These are phyloP conservation scores for Trissonchulus sp. DNA, from an alignment of 2,888 invertebrate species.

Conservation along the genomic window DNA sequence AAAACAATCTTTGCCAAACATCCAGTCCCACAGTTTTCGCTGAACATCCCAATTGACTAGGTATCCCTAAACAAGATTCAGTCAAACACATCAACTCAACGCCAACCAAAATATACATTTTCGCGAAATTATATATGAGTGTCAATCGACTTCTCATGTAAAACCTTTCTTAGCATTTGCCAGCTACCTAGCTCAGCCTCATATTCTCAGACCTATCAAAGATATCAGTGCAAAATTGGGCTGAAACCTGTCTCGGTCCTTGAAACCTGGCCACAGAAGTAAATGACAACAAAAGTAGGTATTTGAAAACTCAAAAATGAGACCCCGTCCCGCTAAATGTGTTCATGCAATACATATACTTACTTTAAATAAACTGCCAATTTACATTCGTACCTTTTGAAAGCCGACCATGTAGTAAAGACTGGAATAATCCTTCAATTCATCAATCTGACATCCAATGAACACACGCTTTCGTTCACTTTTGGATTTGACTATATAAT, in stretches of 20 bases:
- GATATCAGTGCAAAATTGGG: no score
- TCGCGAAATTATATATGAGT: neutral
- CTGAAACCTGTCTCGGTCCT: no score
- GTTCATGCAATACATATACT: no score
- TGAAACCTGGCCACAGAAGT: no score
- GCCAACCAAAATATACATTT: neutral
- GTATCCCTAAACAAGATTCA: slow-evolving; percentile 63
- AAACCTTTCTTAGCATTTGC: no score
- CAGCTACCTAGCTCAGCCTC: no score
- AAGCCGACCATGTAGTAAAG: slow-evolving; percentile 79
- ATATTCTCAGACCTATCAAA: no score
- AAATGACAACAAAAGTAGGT: no score
- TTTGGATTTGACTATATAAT: slow-evolving; percentile 96
- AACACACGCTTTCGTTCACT: slow-evolving; percentile 87
- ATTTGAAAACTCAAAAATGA: neutral
- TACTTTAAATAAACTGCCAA: no score
- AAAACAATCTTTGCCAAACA: slow-evolving; percentile 77
- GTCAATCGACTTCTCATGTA: no score
- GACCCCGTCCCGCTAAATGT: no score
- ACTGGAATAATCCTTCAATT: slow-evolving; percentile 89
- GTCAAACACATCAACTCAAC: neutral
- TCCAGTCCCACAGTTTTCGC: slow-evolving; percentile 85
- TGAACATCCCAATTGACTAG: slow-evolving; percentile 92
- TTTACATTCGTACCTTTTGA: slow-evolving; percentile 27
- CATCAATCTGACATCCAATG: slow-evolving; percentile 86